phyloP scores from a whole-genome alignment of 2,888 invertebrate genomes.

The Drosophila lutescens region DNA sequence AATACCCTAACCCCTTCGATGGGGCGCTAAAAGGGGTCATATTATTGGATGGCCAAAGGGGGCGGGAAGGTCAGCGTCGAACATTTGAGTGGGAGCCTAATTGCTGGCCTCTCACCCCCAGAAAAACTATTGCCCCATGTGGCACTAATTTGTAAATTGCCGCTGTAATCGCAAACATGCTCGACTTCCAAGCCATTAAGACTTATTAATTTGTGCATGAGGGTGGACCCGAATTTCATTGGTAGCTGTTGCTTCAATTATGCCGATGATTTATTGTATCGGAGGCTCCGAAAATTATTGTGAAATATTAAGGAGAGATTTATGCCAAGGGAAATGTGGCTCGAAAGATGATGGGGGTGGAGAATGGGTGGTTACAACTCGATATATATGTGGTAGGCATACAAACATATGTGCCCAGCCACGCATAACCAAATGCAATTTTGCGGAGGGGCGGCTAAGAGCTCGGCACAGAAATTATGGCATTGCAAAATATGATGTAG shows the following conservation, averaged over 20 bases:
- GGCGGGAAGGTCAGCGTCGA: conserved; percentile 35
- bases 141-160: conserved; percentile 79
- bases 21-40: conserved; percentile 38
- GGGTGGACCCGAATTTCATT: conserved; percentile 52
- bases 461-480: conserved; percentile 63
- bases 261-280: conserved; percentile 65
- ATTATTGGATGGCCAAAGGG: not conserved
- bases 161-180: conserved; percentile 75
- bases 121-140: conserved; percentile 67
- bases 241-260: conserved; percentile 61
- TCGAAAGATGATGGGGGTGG: conserved; percentile 3
- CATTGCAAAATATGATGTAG: conserved; percentile 74
- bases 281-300: conserved; percentile 9
- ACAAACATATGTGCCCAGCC: conserved; percentile 43
- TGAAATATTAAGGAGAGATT: conserved; percentile 64
- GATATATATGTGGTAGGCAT: not conserved
- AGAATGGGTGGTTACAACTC: conserved; percentile 11
- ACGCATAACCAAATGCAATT: conserved; percentile 65
- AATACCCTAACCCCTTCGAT: conserved; percentile 1
- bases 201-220: conserved; percentile 71
- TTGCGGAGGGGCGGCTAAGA: conserved; percentile 12
- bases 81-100: conserved; percentile 39
- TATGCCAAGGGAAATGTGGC: conserved; percentile 35
- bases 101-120: conserved; percentile 14
- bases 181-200: conserved; percentile 46